A percentile compares a stretch with the other conserved stretches of the same genome.
phyloP scores from a whole-genome alignment of 2,797 vertebrate genomes.

The Paedocypris micromegethes region DNA sequence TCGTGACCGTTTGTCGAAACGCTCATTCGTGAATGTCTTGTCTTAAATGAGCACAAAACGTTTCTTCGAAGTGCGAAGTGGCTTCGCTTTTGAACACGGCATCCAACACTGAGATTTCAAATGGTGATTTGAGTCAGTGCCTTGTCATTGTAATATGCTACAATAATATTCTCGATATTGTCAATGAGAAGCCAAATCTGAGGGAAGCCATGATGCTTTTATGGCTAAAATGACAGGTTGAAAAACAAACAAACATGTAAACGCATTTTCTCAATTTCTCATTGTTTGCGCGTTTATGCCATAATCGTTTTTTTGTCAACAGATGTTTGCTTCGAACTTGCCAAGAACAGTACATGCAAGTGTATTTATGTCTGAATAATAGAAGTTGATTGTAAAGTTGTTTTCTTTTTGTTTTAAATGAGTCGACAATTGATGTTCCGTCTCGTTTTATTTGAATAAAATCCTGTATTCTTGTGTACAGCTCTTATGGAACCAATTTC shows the following conservation, averaged over 20 bases:
- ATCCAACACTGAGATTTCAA: constrained; percentile 25
- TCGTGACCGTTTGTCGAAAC: constrained; percentile 50
- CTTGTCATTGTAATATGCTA: constrained; percentile 47
- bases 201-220: no score
- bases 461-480: constrained; percentile 38
- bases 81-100: constrained; percentile 1
- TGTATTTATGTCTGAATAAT: constrained; percentile 39
- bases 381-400: constrained; percentile 45
- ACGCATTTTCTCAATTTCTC: no score
- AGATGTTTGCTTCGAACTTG: constrained; percentile 27
- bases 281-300: background rate
- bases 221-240: background rate
- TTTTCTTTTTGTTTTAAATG: constrained; percentile 41
- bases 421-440: constrained; percentile 11
- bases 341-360: constrained; percentile 18
- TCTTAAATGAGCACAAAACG: constrained; percentile 1
- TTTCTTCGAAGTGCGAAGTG: no score
- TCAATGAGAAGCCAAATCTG: constrained; percentile 17
- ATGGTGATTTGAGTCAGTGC: constrained; percentile 51
- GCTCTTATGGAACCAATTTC: constrained; percentile 38
- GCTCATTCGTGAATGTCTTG: constrained; percentile 42
- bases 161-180: background rate
- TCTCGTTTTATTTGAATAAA: constrained; percentile 39
- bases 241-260: background rate
- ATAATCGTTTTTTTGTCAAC: background rate